Conservation (phyloP, 2,797 vertebrate genomes). For the Sebastes miniatus region DNA sequence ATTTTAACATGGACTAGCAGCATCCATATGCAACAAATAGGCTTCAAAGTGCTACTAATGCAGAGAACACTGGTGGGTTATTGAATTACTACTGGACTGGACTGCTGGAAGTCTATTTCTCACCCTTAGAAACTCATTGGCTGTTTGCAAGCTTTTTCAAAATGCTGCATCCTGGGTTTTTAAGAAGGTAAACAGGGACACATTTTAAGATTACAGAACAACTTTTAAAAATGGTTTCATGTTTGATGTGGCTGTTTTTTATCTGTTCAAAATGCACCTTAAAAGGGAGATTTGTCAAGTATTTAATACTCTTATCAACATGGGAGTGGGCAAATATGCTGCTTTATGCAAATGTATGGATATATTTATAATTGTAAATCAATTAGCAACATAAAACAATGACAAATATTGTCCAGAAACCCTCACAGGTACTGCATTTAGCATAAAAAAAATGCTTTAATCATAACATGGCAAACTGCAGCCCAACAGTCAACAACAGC, state of each 20-base stretch:
- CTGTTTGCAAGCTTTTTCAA: not conserved
- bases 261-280: no score
- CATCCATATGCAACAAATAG: slow-evolving; percentile 34
- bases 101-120: not conserved
- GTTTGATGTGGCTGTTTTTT: not conserved
- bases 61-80: not conserved
- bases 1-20: slow-evolving; percentile 6
- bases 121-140: not conserved
- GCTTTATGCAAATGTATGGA: no score
- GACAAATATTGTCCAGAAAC: no score
- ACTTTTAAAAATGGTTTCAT: not conserved
- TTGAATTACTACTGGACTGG: not conserved
- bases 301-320: no score
- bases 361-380: no score
- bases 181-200: not conserved
- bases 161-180: not conserved
- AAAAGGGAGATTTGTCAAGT: no score
- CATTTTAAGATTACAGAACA: not conserved
- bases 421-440: no score
- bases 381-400: no score
- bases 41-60: slow-evolving; percentile 29
- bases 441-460: no score
- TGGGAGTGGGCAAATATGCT: no score
- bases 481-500: no score
- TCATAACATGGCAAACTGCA: no score